Evolutionary conservation across 2,113 vertebrate species (phyloP).

Genomic region (Gallinago media): DNA sequence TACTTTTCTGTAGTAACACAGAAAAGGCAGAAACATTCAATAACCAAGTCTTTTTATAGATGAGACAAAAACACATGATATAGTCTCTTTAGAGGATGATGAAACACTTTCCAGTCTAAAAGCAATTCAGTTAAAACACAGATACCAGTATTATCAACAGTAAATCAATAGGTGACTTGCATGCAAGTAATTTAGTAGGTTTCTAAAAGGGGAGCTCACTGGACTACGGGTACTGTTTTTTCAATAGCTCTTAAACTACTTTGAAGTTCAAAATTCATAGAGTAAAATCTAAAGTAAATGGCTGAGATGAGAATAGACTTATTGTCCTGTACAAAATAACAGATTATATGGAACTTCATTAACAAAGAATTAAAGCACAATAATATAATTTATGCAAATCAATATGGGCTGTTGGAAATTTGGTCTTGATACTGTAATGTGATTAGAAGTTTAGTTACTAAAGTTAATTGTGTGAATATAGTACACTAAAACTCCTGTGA

Average conservation of each 20-base stretch:
- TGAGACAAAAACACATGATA: background rate
- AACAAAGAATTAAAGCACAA: background rate
- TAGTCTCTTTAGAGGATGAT: background rate
- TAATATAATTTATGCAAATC: slow-evolving; percentile 15
- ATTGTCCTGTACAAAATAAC: background rate
- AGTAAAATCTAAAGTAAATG: background rate
- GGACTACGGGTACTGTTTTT: background rate
- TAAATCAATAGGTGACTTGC: background rate
- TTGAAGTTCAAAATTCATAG: background rate
- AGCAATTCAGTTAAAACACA: background rate
- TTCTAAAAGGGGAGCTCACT: background rate
- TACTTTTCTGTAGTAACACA: background rate
- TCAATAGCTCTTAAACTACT: background rate
- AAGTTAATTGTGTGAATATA: background rate
- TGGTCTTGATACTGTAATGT: background rate
- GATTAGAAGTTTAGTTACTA: slow-evolving; percentile 21
- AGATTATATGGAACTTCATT: background rate
- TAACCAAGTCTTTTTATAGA: background rate
- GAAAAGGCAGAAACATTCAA: background rate
- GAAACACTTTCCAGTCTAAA: background rate
- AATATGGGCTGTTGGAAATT: background rate
- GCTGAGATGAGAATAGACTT: background rate
- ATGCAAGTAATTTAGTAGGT: background rate
- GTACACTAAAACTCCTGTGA: slow-evolving; percentile 26
- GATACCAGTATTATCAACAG: background rate